Percentiles rank a stretch among this genome's conserved stretches.
Conservation (phyloP, 2,797 vertebrate species). For the Alca torda region DNA sequence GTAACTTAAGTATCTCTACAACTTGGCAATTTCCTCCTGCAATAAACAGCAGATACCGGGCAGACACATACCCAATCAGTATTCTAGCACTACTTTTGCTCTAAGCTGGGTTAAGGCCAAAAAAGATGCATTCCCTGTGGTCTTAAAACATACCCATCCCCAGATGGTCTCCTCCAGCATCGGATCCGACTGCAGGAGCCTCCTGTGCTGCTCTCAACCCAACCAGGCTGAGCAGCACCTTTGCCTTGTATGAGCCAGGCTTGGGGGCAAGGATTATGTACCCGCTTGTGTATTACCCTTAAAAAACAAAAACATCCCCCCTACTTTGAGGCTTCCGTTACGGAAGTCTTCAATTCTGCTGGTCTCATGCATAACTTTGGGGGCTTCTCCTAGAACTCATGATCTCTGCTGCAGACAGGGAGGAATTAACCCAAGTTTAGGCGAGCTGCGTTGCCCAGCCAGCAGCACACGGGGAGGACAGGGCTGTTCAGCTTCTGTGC, state of each 20-base stretch:
- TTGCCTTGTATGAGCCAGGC: background rate
- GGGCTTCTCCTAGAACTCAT: background rate
- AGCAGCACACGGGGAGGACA: background rate
- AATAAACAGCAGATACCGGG: background rate
- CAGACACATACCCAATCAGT: background rate
- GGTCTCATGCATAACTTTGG: background rate
- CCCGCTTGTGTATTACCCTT: rapidly evolving
- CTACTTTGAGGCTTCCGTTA: background rate
- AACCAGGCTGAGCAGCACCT: background rate
- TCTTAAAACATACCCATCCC: background rate
- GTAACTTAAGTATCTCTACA: background rate
- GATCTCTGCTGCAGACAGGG: rapidly evolving
- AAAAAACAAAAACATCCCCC: background rate
- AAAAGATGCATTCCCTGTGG: background rate
- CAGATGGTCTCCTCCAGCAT: rapidly evolving
- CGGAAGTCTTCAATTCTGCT: background rate
- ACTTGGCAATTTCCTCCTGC: background rate
- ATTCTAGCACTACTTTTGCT: background rate
- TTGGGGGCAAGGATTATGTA: background rate
- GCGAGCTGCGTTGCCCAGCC: background rate
- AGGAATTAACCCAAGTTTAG: background rate
- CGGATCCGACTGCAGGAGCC: rapidly evolving
- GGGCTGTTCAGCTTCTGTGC: background rate
- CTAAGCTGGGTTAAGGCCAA: background rate
- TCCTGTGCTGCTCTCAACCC: background rate